Percentiles rank a stretch among this genome's conserved stretches.
Evolutionary conservation across 35 echinoderm and acorn worm genomes (phyloP).

Genomic region (Apostichopus californicus): DNA sequence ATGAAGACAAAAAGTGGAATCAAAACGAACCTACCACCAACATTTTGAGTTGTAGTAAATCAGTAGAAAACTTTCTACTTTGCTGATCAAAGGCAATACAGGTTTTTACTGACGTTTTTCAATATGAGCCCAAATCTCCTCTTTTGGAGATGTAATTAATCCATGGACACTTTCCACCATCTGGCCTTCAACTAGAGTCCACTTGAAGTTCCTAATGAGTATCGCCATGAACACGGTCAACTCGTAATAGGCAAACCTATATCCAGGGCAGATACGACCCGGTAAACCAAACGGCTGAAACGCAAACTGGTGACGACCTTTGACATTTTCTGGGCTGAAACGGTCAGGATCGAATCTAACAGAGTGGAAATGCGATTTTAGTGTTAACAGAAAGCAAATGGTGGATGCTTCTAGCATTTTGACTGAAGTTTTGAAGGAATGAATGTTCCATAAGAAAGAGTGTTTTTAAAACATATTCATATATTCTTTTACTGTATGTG

Average conservation of each 20-base stretch:
- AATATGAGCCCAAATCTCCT: constrained; percentile 70
- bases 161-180: constrained; percentile 46
- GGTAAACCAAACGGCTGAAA: constrained; percentile 63
- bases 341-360: constrained; percentile 70
- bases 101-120: constrained; percentile 43
- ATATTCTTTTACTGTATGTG: no score
- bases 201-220: constrained; percentile 60
- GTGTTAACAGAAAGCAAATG: background rate
- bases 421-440: background rate
- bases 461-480: background rate
- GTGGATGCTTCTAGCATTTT: background rate
- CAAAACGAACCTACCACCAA: no score
- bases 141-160: constrained; percentile 56
- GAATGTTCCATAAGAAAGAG: background rate
- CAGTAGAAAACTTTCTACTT: no score
- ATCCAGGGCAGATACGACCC: constrained; percentile 66
- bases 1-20: no score
- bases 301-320: background rate
- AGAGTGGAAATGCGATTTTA: background rate
- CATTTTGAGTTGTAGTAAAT: no score
- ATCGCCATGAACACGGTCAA: constrained; percentile 55
- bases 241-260: constrained; percentile 55
- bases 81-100: no score
- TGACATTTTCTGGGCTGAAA: constrained; percentile 55
- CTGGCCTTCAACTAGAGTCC: constrained; percentile 55